These are phyloP conservation scores for Parnassius orleans DNA, from an alignment of 2,888 invertebrate genomes.

Conservation along the genomic window DNA sequence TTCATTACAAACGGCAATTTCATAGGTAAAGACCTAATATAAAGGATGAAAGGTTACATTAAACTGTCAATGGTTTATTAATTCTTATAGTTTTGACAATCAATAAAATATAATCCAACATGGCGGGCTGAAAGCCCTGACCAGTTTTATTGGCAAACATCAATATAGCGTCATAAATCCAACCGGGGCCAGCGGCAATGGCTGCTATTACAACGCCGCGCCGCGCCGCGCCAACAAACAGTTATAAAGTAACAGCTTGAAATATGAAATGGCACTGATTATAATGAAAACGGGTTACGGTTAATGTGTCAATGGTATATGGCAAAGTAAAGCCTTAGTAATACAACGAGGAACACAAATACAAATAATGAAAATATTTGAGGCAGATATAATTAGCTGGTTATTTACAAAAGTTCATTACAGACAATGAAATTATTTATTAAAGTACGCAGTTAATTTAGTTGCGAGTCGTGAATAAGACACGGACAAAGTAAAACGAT, in stretches of 20 bases:
- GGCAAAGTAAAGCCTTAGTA: too few relatives aligned
- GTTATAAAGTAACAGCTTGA: conserved; percentile 12
- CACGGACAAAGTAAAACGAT: too few relatives aligned
- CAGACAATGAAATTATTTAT: too few relatives aligned
- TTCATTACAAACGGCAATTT: too few relatives aligned
- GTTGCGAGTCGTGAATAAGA: too few relatives aligned
- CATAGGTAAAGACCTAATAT: background rate
- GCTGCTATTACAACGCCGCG: conserved; percentile 5
- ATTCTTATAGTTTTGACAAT: conserved; percentile 6
- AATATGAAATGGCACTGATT: conserved; percentile 2
- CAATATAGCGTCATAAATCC: conserved; percentile 10
- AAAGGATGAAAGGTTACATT: conserved; percentile 8
- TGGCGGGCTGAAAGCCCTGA: conserved; percentile 8
- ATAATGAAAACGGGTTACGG: background rate
- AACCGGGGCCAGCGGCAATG: background rate
- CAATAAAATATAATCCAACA: conserved; percentile 15
- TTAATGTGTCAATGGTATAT: too few relatives aligned
- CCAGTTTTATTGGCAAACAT: conserved; percentile 4
- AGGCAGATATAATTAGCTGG: too few relatives aligned
- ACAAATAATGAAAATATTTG: too few relatives aligned
- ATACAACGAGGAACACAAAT: too few relatives aligned
- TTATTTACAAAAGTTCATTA: too few relatives aligned
- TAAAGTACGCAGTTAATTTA: too few relatives aligned
- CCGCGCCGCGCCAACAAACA: conserved; percentile 2
- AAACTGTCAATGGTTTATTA: background rate